These are phyloP conservation scores for Remorina albescens DNA, from an alignment of 2,797 vertebrate genomes.

Conservation along the genomic window DNA sequence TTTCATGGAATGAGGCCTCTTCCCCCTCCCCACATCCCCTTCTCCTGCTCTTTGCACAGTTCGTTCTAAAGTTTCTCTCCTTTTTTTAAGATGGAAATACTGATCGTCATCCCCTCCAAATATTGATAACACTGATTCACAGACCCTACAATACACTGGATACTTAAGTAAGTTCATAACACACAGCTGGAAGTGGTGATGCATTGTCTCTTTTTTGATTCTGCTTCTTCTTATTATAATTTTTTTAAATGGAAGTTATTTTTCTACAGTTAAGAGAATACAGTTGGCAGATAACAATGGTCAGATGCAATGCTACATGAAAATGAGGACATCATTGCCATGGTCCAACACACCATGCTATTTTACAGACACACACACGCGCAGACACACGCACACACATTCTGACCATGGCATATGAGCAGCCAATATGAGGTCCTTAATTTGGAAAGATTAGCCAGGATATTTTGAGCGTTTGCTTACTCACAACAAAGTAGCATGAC, in stretches of 20 bases:
- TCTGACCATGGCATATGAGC: constrained; percentile 50
- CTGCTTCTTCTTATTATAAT: constrained; percentile 11
- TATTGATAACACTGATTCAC: constrained; percentile 77
- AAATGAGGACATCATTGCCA: constrained; percentile 52
- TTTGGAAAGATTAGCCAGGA: constrained; percentile 33
- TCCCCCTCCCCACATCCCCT: constrained; percentile 44
- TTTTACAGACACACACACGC: constrained; percentile 33
- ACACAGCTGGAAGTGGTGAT: constrained; percentile 72
- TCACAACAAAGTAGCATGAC: constrained; percentile 37
- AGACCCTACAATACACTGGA: constrained; percentile 77
- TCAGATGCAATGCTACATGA: constrained; percentile 43
- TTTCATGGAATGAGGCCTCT: constrained; percentile 51
- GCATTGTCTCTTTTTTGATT: constrained; percentile 60
- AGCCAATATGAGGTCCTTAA: constrained; percentile 51
- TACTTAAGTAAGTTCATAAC: constrained; percentile 76
- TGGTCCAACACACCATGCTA: constrained; percentile 28
- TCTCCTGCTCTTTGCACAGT: constrained; percentile 55
- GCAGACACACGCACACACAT: constrained; percentile 36
- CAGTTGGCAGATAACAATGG: constrained; percentile 58
- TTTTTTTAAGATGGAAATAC: constrained; percentile 67
- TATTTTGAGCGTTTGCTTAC: constrained; percentile 51
- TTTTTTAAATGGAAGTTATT: constrained; percentile 71
- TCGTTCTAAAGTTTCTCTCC: constrained; percentile 52
- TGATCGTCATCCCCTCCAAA: constrained; percentile 57
- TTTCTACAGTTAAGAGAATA: constrained; percentile 68